phyloP scores from a whole-genome alignment of 2,888 invertebrate genomes.

The Pollenia labialis region DNA sequence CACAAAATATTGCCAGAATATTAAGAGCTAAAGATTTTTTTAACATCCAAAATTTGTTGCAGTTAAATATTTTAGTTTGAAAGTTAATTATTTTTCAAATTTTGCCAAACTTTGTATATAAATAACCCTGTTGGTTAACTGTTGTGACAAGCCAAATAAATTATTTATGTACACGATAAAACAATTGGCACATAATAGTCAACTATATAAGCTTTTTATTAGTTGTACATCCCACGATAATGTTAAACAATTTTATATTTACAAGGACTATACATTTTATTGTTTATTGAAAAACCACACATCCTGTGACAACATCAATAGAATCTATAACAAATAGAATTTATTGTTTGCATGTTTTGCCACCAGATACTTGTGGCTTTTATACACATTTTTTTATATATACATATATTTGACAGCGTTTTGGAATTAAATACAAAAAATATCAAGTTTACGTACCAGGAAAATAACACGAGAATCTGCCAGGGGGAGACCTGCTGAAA shows the following conservation, averaged over 20 bases:
- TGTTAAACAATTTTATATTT: slow-evolving; percentile 40
- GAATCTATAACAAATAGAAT: slow-evolving; percentile 71
- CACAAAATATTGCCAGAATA: too few species aligned
- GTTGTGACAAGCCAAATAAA: slow-evolving; percentile 1
- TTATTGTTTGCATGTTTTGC: slow-evolving; percentile 73
- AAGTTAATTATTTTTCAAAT: neutral
- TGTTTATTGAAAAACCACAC: slow-evolving; percentile 79
- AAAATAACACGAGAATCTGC: slow-evolving; percentile 59
- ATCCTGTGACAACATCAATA: slow-evolving; percentile 67
- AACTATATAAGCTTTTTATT: slow-evolving; percentile 39
- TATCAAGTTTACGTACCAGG: slow-evolving; percentile 46
- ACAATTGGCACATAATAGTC: slow-evolving; percentile 35
- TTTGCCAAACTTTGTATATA: neutral
- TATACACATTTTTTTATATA: slow-evolving; percentile 13
- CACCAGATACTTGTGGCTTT: slow-evolving; percentile 55
- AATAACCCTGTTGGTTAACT: neutral
- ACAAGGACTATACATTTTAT: slow-evolving; percentile 76
- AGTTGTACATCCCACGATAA: neutral
- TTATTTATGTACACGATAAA: slow-evolving; percentile 29
- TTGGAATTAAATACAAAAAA: slow-evolving; percentile 55
- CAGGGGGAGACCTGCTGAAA: slow-evolving; percentile 48
- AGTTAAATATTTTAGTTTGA: too few species aligned
- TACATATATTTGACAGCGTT: slow-evolving; percentile 31
- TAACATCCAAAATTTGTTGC: too few species aligned
- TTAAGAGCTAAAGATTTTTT: too few species aligned